These are phyloP conservation scores for Sturnira hondurensis DNA, from an alignment of 2,113 vertebrate genomes.

Conservation along the genomic window DNA sequence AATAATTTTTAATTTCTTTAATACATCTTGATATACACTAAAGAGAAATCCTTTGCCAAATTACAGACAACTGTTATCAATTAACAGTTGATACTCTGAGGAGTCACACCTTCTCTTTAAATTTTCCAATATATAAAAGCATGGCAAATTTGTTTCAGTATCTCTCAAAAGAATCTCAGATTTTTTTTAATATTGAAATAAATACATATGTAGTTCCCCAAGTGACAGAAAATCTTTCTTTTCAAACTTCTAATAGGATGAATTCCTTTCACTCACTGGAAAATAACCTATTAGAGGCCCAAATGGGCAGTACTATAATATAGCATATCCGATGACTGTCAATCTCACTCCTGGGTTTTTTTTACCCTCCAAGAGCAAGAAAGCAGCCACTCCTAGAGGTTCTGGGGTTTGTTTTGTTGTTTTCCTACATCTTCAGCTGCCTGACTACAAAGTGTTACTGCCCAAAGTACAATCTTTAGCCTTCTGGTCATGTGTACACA, in stretches of 20 bases:
- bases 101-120: background rate
- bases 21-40: background rate
- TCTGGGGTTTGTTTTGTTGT: background rate
- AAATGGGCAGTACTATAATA: background rate
- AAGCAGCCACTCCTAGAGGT: background rate
- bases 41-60: background rate
- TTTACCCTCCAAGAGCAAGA: background rate
- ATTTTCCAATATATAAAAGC: background rate
- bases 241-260: background rate
- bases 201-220: background rate
- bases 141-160: background rate
- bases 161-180: background rate
- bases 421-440: background rate
- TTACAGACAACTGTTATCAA: background rate
- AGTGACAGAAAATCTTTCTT: background rate
- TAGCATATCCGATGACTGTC: background rate
- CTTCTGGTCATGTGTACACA: background rate
- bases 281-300: background rate
- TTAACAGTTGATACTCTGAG: background rate
- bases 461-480: background rate
- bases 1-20: background rate
- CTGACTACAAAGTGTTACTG: background rate
- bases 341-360: background rate
- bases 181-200: background rate
- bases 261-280: background rate